Conservation (phyloP, 30 jellyfish, hydroid and myxozoan genomes). For the Chrysaora quinquecirrha region DNA sequence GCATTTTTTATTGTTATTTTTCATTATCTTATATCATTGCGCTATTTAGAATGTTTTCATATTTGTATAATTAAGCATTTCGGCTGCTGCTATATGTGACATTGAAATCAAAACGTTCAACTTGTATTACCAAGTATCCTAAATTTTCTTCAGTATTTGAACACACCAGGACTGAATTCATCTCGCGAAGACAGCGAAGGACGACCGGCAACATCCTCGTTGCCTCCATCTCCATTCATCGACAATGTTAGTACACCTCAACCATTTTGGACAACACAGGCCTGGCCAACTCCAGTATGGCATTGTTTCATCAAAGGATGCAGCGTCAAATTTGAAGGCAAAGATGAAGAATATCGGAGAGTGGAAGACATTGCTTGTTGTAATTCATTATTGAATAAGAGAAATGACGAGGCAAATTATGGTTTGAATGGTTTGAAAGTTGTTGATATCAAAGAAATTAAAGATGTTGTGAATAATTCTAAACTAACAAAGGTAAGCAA, state of each 20-base stretch:
- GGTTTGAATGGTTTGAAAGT: slow-evolving; percentile 80
- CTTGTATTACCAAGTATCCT: too few species aligned
- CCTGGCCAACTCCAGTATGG: slow-evolving; percentile 99
- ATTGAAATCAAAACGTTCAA: too few species aligned
- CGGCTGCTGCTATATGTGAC: too few species aligned
- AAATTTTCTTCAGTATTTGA: slow-evolving; percentile 49
- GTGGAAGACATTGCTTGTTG: slow-evolving; percentile 79
- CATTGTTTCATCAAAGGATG: slow-evolving; percentile 96
- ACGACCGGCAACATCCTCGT: slow-evolving; percentile 51
- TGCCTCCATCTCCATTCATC: slow-evolving; percentile 92
- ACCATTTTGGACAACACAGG: slow-evolving; percentile 94
- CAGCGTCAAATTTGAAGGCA: slow-evolving; percentile 68
- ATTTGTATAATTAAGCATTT: too few species aligned
- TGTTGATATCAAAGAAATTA: slow-evolving; percentile 73
- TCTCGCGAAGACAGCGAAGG: slow-evolving; percentile 63
- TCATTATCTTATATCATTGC: too few species aligned
- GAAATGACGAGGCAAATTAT: slow-evolving; percentile 85
- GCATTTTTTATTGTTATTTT: too few species aligned
- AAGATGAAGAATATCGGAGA: slow-evolving; percentile 72
- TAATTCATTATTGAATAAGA: slow-evolving; percentile 63
- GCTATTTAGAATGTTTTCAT: too few species aligned
- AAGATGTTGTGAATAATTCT: slow-evolving; percentile 18
- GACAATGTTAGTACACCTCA: slow-evolving; percentile 94
- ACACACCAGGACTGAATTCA: slow-evolving; percentile 47
- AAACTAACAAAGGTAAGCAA: slow-evolving; percentile 58